These are phyloP conservation scores for Drosophila dunni DNA, from an alignment of 1,140 invertebrate genomes.

Conservation along the genomic window DNA sequence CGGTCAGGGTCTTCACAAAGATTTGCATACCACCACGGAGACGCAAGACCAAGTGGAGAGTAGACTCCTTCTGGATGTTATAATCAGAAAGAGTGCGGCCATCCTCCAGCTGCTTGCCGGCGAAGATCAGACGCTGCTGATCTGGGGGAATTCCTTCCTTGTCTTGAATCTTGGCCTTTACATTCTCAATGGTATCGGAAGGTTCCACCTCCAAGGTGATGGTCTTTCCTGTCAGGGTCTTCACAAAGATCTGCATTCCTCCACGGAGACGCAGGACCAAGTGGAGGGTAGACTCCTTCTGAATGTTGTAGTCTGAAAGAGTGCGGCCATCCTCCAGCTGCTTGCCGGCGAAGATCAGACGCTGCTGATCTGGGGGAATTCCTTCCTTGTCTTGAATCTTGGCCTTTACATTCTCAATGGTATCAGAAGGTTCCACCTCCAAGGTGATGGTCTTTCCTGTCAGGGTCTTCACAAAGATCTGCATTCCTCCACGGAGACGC, in stretches of 20 bases:
- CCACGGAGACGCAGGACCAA: conserved; percentile 93
- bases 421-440: conserved; percentile 92
- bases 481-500: conserved; percentile 87
- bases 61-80: conserved; percentile 88
- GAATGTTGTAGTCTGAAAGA: conserved; percentile 93
- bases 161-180: conserved; percentile 91
- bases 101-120: conserved; percentile 89
- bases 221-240: conserved; percentile 96
- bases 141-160: conserved; percentile 88
- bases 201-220: conserved; percentile 92
- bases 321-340: conserved; percentile 93
- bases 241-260: conserved; percentile 89
- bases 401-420: conserved; percentile 93
- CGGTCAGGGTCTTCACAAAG: conserved; percentile 93
- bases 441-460: conserved; percentile 94
- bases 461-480: conserved; percentile 93
- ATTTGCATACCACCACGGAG: conserved; percentile 89
- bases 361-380: conserved; percentile 90
- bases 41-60: conserved; percentile 88
- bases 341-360: conserved; percentile 91
- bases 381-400: conserved; percentile 92
- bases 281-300: conserved; percentile 96
- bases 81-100: conserved; percentile 86
- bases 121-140: conserved; percentile 86
- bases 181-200: conserved; percentile 90